Evolutionary conservation across 1,140 invertebrate species (phyloP).

Genomic region (Drosophila yakuba): DNA sequence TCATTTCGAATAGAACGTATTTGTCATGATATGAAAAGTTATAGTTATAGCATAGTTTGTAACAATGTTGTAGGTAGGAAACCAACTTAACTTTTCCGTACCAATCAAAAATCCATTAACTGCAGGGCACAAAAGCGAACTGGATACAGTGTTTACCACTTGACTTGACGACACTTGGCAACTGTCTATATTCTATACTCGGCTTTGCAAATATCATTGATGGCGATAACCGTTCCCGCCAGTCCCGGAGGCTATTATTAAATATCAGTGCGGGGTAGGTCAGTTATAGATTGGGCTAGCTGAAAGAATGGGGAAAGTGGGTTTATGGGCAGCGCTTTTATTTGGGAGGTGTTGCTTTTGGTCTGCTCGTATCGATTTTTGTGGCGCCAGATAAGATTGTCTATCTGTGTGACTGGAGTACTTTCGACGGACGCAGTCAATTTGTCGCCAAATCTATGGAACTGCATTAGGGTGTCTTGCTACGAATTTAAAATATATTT

Average conservation of each 20-base stretch:
- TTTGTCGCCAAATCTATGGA: constrained; percentile 41
- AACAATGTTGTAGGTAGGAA: background rate
- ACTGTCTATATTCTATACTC: constrained; percentile 32
- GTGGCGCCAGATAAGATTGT: constrained; percentile 56
- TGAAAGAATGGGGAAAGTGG: background rate
- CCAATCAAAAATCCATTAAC: constrained; percentile 18
- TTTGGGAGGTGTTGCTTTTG: constrained; percentile 2
- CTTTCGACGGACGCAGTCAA: constrained; percentile 42
- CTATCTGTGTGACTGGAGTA: constrained; percentile 18
- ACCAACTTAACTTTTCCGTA: background rate
- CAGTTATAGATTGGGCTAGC: constrained; percentile 30
- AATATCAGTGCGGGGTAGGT: constrained; percentile 47
- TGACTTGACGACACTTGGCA: constrained; percentile 17
- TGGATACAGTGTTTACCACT: constrained; percentile 2
- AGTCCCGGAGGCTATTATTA: constrained; percentile 38
- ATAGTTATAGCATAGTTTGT: background rate
- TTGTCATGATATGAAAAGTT: background rate
- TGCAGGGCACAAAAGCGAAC: background rate
- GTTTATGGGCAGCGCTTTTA: constrained; percentile 3
- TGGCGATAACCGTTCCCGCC: constrained; percentile 3
- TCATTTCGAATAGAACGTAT: background rate
- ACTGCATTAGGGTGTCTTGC: constrained; percentile 12
- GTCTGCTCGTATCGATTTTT: constrained; percentile 53
- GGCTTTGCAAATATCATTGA: constrained; percentile 43
- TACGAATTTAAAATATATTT: background rate